Percentiles rank a stretch among this genome's conserved stretches.
phyloP scores from a whole-genome alignment of 2,888 invertebrate genomes.

The Eupithecia vulgata region DNA sequence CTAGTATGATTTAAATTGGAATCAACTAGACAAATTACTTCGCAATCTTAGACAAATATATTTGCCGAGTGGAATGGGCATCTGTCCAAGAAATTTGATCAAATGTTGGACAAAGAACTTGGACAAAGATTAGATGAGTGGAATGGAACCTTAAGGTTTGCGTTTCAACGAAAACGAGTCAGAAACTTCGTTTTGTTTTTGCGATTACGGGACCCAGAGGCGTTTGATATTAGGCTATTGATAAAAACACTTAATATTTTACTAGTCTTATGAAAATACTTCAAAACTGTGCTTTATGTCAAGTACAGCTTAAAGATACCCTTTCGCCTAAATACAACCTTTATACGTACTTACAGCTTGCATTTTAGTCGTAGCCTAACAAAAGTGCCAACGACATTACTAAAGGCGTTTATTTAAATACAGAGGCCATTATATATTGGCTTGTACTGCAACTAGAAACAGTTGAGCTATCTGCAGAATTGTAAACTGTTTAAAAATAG shows the following conservation, averaged over 20 bases:
- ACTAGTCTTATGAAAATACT: not conserved
- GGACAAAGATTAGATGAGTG: too few species aligned
- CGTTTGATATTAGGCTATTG: not conserved
- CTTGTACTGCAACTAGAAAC: not conserved
- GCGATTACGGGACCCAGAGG: not conserved
- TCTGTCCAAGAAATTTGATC: too few species aligned
- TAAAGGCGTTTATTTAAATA: not conserved
- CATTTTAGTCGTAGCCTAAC: not conserved
- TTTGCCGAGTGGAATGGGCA: too few species aligned
- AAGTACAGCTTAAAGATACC: not conserved
- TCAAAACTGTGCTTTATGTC: not conserved
- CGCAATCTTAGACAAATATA: too few species aligned
- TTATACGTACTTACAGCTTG: not conserved
- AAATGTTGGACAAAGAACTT: too few species aligned
- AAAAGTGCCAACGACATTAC: not conserved
- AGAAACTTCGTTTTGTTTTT: too few species aligned
- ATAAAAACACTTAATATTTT: not conserved
- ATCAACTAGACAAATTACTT: too few species aligned
- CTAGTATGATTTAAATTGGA: too few species aligned
- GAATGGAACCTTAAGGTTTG: too few species aligned
- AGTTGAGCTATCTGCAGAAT: not conserved
- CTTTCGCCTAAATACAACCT: conserved; percentile 7
- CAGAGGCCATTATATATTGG: not conserved
- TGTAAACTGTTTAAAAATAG: not conserved
- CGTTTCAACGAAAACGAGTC: too few species aligned